Evolutionary conservation across 2,888 invertebrate species (phyloP), one percentile per base, ranked within the genome.

Genomic region (Mystacides longicornis): DNA sequence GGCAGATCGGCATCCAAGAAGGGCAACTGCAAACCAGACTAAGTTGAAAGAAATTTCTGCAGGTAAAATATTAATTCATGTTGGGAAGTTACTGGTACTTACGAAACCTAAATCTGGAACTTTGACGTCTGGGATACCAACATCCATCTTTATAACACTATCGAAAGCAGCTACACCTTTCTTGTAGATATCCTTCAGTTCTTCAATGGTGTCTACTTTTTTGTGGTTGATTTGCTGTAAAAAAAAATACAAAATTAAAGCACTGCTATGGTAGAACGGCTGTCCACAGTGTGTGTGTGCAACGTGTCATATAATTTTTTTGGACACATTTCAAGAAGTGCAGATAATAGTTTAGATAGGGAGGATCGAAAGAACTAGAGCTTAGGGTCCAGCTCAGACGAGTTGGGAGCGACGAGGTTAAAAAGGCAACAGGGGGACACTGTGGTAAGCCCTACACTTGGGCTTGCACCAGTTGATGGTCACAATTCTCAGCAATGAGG

Each of bases 171-270:
- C 71, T 0, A 82, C 62, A 3, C 82, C 68, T 52, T 80, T 77
- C 51, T 75, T 70, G 64, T 79, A 80, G 4, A 90, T 74, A n/a
- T 75, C 76, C 61, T 83, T 80, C 0, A 88, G 65, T 54, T 83
- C 80, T 54, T 77, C 78, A 1, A 74, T 65, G 63, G 89, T 86
- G 64, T 89, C 81, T 0, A 83, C 74, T 60, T 74, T 67, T 64
- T 82, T 72, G 49, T 78, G 71, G 49, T 71, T 76, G 21, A 86
- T 66, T 75, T 86, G 85, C 75, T 85, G 64, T 11, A 56, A 59
- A 33, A 45, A 9, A 48, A 55, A 42, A 55, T 9, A 48, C 3
- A 20, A 5, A 52, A 18, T 33, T 14, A 3, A 14, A 11, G 37
- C 27, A 27, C 11, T 27, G 27, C 27, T 27, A 27, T 7, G n/a